Conservation (phyloP, 2,113 vertebrate species). For the Mustela lutreola region DNA sequence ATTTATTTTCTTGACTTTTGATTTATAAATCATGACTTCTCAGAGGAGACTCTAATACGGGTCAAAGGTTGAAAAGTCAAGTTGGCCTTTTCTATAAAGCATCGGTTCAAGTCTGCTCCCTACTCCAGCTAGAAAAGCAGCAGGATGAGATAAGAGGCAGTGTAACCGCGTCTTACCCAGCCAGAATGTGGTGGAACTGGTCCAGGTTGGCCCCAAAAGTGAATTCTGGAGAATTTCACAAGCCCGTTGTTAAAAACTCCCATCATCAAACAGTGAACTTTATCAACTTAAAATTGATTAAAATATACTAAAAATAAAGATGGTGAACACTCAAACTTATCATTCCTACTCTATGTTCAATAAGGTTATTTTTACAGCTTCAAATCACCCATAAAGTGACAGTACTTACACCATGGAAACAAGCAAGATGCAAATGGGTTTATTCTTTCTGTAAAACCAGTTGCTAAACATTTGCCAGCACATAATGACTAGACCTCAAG, state of each 20-base stretch:
- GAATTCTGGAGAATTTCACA: not conserved
- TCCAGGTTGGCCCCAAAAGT: not conserved
- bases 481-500: not conserved
- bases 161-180: not conserved
- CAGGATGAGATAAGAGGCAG: not conserved
- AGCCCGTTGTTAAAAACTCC: not conserved
- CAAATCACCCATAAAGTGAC: not conserved
- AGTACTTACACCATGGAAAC: not conserved
- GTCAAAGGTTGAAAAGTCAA: not conserved
- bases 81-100: not conserved
- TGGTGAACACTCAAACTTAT: not conserved
- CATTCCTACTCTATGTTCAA: not conserved
- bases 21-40: not conserved
- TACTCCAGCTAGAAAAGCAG: fast-evolving
- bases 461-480: not conserved
- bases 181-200: fast-evolving
- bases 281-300: not conserved
- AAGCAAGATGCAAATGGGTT: not conserved
- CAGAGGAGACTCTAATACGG: not conserved
- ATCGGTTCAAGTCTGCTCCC: not conserved
- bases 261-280: not conserved
- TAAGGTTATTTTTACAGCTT: not conserved
- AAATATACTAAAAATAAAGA: not conserved
- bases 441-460: not conserved
- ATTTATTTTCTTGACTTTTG: not conserved